These are phyloP conservation scores for Drosophila pegasa DNA, from an alignment of 2,888 invertebrate species.

Conservation along the genomic window DNA sequence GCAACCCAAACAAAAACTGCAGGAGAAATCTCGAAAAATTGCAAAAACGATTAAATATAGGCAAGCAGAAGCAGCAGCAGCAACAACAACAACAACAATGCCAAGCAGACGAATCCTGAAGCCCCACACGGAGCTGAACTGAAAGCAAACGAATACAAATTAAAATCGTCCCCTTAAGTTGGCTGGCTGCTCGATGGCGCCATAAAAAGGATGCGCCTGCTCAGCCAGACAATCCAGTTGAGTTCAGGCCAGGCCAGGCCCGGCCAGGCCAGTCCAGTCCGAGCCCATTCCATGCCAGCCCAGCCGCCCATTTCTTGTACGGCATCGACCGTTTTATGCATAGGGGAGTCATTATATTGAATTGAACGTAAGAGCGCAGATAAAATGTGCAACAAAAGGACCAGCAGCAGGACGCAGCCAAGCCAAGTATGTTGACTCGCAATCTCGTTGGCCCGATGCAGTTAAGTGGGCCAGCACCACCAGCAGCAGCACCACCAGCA, in stretches of 20 bases:
- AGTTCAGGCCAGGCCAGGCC: constrained; percentile 12
- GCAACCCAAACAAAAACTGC: constrained; percentile 55
- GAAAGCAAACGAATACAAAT: constrained; percentile 84
- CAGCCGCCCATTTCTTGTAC: constrained; percentile 29
- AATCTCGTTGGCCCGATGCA: constrained; percentile 49
- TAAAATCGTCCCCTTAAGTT: constrained; percentile 80
- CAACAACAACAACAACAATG: constrained; percentile 31
- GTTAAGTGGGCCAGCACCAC: constrained; percentile 43
- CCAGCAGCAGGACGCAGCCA: constrained; percentile 25
- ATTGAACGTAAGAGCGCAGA: constrained; percentile 79
- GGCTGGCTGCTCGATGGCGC: constrained; percentile 55
- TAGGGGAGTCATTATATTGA: constrained; percentile 82
- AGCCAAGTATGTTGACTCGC: constrained; percentile 70
- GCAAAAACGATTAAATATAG: constrained; percentile 77
- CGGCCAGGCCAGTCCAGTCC: constrained; percentile 35
- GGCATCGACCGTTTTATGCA: constrained; percentile 67
- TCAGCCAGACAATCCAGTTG: constrained; percentile 56
- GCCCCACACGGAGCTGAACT: constrained; percentile 46
- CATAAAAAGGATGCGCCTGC: constrained; percentile 70
- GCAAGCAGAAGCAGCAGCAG: constrained; percentile 38
- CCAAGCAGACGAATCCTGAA: constrained; percentile 32
- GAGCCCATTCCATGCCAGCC: constrained; percentile 24
- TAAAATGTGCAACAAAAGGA: constrained; percentile 79
- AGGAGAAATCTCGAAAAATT: constrained; percentile 67
- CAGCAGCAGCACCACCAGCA: constrained; percentile 3